A percentile compares a stretch with the other conserved stretches of the same genome.
phyloP scores from a whole-genome alignment of 2,113 vertebrate genomes.

The Eublepharis macularius region DNA sequence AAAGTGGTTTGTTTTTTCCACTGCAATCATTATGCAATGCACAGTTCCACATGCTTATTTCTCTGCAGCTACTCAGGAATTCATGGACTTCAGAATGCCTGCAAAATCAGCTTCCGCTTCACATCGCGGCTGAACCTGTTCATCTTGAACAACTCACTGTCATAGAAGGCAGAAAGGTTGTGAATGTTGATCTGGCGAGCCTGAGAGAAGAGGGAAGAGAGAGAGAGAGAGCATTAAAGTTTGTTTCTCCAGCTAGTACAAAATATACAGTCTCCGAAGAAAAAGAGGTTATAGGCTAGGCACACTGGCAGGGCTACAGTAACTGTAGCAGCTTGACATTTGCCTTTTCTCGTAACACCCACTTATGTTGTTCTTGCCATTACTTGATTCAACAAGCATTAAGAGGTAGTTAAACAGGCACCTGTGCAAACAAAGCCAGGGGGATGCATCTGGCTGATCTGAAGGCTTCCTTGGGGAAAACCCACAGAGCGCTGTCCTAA shows the following conservation, averaged over 20 bases:
- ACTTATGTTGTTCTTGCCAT: not conserved
- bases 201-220: slow-evolving; percentile 61
- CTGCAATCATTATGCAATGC: not conserved
- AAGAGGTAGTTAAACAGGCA: not conserved
- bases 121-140: slow-evolving; percentile 90
- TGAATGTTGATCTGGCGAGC: slow-evolving; percentile 97
- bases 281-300: not conserved
- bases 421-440: not conserved
- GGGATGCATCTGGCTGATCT: not conserved
- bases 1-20: not conserved
- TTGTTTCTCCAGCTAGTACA: not conserved
- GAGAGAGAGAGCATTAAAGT: not conserved
- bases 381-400: not conserved
- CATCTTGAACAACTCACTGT: slow-evolving; percentile 89
- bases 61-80: not conserved
- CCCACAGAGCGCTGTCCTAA: no score
- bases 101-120: slow-evolving; percentile 91
- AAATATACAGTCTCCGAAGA: not conserved
- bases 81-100: slow-evolving; percentile 83
- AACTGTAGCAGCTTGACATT: no score
- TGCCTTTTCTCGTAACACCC: not conserved
- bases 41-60: slow-evolving; percentile 3
- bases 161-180: slow-evolving; percentile 90
- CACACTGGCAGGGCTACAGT: not conserved
- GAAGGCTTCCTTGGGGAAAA: not conserved